phyloP scores from a whole-genome alignment of 1,140 invertebrate genomes.

The Adelges cooleyi region DNA sequence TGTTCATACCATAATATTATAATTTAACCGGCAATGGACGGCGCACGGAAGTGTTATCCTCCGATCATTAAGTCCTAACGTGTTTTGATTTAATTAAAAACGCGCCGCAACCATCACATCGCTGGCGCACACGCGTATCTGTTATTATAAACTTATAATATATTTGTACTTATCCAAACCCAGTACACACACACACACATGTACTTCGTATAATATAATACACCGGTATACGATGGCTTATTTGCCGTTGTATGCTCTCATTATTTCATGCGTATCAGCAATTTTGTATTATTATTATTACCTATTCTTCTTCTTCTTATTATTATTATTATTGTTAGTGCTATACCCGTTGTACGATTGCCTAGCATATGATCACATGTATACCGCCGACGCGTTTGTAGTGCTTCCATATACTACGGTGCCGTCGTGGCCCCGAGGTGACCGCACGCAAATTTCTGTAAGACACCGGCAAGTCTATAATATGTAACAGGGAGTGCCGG shows the following conservation, averaged over 20 bases:
- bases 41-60: not conserved
- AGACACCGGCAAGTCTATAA: no score
- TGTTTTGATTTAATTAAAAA: constrained; percentile 27
- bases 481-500: no score
- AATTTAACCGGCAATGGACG: not conserved
- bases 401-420: no score
- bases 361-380: not conserved
- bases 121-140: not conserved
- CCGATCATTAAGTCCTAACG: not conserved
- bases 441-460: no score
- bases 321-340: constrained; percentile 5
- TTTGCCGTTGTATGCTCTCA: not conserved
- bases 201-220: no score
- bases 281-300: constrained; percentile 22
- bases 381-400: no score
- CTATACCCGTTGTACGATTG: no score
- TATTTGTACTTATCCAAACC: not conserved
- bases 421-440: no score
- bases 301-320: no score
- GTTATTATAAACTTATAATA: not conserved
- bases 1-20: no score
- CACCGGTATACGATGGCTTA: no score
- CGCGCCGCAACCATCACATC: not conserved
- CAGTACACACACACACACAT: not conserved
- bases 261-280: constrained; percentile 20